phyloP scores from a whole-genome alignment of 2,113 vertebrate species.

The Dendrocopos noguchii region DNA sequence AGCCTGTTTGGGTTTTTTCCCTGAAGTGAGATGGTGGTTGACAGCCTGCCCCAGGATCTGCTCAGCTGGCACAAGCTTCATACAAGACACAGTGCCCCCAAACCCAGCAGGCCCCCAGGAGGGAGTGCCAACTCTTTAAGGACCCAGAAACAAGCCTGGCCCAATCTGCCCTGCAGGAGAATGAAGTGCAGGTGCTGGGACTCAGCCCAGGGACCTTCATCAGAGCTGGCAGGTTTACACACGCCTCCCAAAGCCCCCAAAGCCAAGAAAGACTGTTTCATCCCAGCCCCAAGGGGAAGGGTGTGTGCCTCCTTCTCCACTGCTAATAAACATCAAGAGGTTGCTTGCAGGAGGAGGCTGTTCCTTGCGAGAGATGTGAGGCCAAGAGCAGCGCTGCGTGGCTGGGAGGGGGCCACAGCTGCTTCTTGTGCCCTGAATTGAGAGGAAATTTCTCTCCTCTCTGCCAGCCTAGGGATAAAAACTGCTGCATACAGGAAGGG shows the following conservation, averaged over 20 bases:
- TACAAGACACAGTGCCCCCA: background rate
- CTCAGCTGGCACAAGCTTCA: background rate
- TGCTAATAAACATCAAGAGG: background rate
- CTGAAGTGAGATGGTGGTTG: background rate
- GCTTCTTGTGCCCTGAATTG: background rate
- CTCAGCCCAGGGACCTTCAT: background rate
- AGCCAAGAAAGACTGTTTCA: constrained; percentile 3
- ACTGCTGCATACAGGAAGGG: background rate
- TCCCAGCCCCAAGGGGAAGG: background rate
- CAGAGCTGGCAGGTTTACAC: background rate
- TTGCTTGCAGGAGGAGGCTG: background rate
- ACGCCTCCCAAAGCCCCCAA: background rate
- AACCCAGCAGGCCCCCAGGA: rapidly evolving
- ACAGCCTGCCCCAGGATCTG: background rate
- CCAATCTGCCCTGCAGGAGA: background rate
- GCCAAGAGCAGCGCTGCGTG: background rate
- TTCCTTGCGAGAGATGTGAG: background rate
- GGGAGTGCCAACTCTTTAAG: background rate
- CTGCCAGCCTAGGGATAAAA: background rate
- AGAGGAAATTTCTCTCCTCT: background rate
- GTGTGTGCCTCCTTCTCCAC: background rate
- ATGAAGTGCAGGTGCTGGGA: constrained; percentile 20
- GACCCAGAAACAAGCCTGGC: background rate
- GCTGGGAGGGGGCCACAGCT: background rate
- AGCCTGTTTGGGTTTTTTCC: background rate